A percentile compares a stretch with the other conserved stretches of the same genome.
These are phyloP conservation scores for Podiceps cristatus DNA, from an alignment of 2,113 vertebrate genomes.

Conservation along the genomic window DNA sequence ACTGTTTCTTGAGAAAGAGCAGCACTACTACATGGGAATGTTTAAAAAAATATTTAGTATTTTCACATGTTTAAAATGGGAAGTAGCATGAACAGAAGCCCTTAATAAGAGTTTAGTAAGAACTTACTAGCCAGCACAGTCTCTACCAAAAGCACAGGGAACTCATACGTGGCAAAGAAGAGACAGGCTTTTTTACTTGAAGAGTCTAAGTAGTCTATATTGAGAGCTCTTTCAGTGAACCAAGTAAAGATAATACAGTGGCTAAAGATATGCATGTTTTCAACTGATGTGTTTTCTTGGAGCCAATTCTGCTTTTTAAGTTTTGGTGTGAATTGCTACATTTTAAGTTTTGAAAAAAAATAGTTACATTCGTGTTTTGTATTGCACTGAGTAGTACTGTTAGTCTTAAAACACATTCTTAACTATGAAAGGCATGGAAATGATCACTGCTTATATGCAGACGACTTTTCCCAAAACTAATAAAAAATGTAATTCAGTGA, in stretches of 20 bases:
- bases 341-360: neutral
- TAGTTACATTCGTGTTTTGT: neutral
- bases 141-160: neutral
- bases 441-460: neutral
- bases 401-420: neutral
- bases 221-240: neutral
- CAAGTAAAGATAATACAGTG: neutral
- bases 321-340: neutral
- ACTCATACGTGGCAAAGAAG: neutral
- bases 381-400: neutral
- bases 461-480: neutral
- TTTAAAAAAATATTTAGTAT: neutral
- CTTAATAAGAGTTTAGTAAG: neutral
- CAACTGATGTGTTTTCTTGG: neutral
- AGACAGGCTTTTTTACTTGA: neutral
- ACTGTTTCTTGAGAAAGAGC: neutral
- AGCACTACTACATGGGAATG: neutral
- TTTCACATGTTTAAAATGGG: neutral
- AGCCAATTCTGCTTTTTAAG: neutral
- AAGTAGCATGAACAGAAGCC: neutral
- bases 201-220: neutral
- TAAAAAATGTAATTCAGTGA: neutral
- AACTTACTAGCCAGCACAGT: neutral
- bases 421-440: neutral
- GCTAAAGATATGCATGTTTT: neutral